Evolutionary conservation across 2,888 invertebrate genomes (phyloP).

Genomic region (Xanthia togata): DNA sequence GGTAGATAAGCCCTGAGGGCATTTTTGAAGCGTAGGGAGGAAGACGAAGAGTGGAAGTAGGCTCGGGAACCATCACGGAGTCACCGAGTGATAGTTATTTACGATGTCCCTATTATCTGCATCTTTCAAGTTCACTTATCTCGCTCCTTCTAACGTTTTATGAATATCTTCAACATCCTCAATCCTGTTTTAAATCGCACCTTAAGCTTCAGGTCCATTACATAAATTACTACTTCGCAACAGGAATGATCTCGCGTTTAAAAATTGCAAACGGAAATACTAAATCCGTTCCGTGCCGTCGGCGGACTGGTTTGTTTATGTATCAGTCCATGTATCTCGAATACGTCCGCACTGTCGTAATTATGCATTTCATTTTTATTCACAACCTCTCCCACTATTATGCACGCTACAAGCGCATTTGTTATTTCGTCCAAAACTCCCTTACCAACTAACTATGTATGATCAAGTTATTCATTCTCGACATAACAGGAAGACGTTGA

Average conservation of each 20-base stretch:
- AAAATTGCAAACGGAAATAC: slow-evolving; percentile 67
- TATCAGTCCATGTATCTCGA: slow-evolving; percentile 73
- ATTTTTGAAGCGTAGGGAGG: not conserved
- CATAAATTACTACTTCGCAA: slow-evolving; percentile 48
- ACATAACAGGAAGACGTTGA: slow-evolving; percentile 27
- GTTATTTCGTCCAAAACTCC: slow-evolving; percentile 23
- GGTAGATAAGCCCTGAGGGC: not conserved
- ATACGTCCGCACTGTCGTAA: slow-evolving; percentile 68
- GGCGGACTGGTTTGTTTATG: slow-evolving; percentile 69
- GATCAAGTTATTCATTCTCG: slow-evolving; percentile 19
- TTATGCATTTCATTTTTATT: slow-evolving; percentile 68
- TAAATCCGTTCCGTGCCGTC: slow-evolving; percentile 73
- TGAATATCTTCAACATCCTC: slow-evolving; percentile 16
- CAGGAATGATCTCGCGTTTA: slow-evolving; percentile 43
- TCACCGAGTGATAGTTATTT: not conserved
- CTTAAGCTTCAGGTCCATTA: slow-evolving; percentile 29
- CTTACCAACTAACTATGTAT: not conserved
- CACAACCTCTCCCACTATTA: slow-evolving; percentile 37
- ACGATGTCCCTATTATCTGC: not conserved
- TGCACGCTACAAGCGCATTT: slow-evolving; percentile 20
- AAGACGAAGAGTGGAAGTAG: not conserved
- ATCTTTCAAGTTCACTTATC: not conserved
- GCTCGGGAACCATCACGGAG: not conserved
- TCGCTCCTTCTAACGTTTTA: slow-evolving; percentile 1
- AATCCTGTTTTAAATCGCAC: slow-evolving; percentile 41